Evolutionary conservation across 2,888 invertebrate species (phyloP).

Genomic region (Erebia palarica): DNA sequence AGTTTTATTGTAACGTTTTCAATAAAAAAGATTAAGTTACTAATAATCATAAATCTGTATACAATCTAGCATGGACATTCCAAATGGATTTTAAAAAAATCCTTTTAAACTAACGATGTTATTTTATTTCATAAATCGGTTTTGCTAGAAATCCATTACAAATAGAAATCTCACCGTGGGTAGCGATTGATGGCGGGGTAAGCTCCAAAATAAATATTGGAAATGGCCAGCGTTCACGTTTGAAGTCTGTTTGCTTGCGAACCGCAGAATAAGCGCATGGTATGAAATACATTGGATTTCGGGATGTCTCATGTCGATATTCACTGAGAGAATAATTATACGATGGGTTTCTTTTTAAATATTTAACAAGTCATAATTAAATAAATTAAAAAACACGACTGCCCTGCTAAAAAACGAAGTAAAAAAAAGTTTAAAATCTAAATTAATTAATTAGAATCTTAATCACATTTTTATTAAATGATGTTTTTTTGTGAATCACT

Average conservation of each 20-base stretch:
- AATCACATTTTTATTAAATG: no score
- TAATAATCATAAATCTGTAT: no score
- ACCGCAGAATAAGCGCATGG: conserved; percentile 47
- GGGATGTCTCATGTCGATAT: conserved; percentile 1
- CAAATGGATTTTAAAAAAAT: not conserved
- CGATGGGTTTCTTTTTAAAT: no score
- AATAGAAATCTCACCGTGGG: conserved; percentile 31
- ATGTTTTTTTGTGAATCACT: no score
- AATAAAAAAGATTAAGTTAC: no score
- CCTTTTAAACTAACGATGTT: not conserved
- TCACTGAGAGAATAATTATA: not conserved
- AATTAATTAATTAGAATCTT: no score
- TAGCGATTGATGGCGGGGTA: conserved; percentile 26
- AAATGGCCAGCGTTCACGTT: conserved; percentile 44
- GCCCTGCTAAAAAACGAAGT: no score
- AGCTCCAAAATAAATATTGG: conserved; percentile 68
- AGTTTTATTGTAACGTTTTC: no score
- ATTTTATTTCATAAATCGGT: conserved; percentile 16
- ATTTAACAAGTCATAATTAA: no score
- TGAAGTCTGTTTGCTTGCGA: conserved; percentile 68
- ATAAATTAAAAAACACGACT: no score
- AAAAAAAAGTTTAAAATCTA: no score
- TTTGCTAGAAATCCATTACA: conserved; percentile 16
- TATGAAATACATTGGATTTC: conserved; percentile 4
- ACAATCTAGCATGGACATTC: not conserved